phyloP scores from a whole-genome alignment of 2,888 invertebrate species.

The Dexiosoma caninum region DNA sequence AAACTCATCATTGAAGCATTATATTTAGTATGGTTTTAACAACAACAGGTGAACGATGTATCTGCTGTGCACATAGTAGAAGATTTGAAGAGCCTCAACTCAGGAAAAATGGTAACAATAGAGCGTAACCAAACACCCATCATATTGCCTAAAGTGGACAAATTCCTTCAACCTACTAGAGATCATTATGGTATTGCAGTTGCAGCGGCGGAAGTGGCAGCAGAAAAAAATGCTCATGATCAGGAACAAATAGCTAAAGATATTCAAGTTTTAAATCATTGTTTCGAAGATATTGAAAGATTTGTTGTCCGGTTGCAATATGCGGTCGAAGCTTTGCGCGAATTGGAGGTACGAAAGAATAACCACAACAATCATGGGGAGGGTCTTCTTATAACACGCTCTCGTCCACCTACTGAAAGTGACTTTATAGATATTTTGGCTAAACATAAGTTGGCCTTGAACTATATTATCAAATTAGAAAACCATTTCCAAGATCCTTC shows the following conservation, averaged over 20 bases:
- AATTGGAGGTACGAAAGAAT: conserved; percentile 90
- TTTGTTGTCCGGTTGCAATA: conserved; percentile 98
- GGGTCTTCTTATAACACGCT: conserved; percentile 94
- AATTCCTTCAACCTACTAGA: conserved; percentile 67
- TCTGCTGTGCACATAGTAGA: conserved; percentile 90
- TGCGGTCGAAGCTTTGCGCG: conserved; percentile 95
- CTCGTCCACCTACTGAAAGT: conserved; percentile 95
- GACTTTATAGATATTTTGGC: conserved; percentile 99
- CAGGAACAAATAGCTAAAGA: conserved; percentile 96
- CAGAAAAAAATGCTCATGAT: conserved; percentile 89
- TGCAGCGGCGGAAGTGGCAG: conserved; percentile 78
- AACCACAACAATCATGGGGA: conserved; percentile 85
- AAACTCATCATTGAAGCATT: neutral
- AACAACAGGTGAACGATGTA: conserved; percentile 84
- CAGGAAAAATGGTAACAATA: conserved; percentile 80
- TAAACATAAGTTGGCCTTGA: conserved; percentile 98
- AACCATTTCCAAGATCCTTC: conserved; percentile 98
- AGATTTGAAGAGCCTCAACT: conserved; percentile 85
- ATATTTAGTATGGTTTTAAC: neutral
- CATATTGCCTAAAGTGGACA: conserved; percentile 67
- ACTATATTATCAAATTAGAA: conserved; percentile 94
- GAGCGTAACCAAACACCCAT: conserved; percentile 76
- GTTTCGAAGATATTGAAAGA: conserved; percentile 99
- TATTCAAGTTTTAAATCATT: conserved; percentile 95
- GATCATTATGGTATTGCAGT: conserved; percentile 75